phyloP scores from a whole-genome alignment of 2,113 vertebrate genomes.

The Zapornia atra region DNA sequence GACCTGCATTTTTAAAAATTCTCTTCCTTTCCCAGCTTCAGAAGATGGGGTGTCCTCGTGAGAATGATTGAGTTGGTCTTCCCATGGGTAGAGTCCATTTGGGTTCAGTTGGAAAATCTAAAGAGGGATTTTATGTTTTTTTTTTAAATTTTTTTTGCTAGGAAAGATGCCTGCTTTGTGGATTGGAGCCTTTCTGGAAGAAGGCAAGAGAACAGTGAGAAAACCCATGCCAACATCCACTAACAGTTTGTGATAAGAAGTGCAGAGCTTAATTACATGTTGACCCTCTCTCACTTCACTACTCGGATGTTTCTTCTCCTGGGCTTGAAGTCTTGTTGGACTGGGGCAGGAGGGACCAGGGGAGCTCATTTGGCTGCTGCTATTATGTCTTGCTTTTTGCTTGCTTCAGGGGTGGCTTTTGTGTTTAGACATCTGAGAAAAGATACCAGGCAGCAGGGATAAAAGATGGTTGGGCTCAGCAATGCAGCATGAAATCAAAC shows the following conservation, averaged over 20 bases:
- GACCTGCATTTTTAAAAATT: background rate
- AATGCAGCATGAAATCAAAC: conserved; percentile 50
- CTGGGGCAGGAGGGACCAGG: background rate
- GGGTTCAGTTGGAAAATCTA: background rate
- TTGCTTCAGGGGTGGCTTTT: conserved; percentile 5
- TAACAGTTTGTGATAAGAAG: background rate
- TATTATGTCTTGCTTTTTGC: background rate
- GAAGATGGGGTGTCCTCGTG: background rate
- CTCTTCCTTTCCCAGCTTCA: background rate
- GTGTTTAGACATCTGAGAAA: conserved; percentile 33
- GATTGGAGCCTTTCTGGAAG: background rate
- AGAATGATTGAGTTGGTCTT: background rate
- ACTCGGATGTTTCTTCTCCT: background rate
- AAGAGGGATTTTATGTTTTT: too few species aligned
- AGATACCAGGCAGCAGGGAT: conserved; percentile 21
- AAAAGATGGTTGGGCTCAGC: conserved; percentile 1
- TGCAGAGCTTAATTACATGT: background rate
- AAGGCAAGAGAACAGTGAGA: background rate
- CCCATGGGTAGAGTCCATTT: background rate
- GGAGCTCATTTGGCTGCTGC: conserved; percentile 12
- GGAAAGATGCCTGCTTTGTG: background rate
- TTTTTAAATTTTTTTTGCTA: background rate
- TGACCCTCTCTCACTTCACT: background rate
- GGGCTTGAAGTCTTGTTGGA: background rate
- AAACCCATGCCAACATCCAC: background rate